Evolutionary conservation across 2,797 vertebrate species (phyloP), one percentile per base, ranked within the genome.

Genomic region (Odontamblyopus lacepedii): DNA sequence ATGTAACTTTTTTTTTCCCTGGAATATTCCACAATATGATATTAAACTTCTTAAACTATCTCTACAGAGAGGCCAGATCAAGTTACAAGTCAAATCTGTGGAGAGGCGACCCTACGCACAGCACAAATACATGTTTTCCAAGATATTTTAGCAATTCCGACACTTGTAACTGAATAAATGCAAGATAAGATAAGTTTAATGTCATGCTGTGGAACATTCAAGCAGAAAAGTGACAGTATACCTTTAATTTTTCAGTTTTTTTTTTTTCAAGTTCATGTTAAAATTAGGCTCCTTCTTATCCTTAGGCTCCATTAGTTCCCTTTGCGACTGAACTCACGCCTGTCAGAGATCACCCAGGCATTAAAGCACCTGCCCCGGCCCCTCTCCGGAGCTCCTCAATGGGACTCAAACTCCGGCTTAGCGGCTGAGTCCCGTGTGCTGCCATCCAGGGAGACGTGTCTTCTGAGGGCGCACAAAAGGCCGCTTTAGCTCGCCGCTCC

Each of bases 311-410:
- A n/a, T 63, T 38, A 38, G 35, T 63, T 63, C 35, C 32, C 32
- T 63, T 63, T 63, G 62, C 62, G 12, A 16, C 23, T 63, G 62
- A 35, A 63, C 11, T 63, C 26, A 44, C 9, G 65, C 81, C 83
- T 87, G 83, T 87, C 90, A 87, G 88, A 87, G 83, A 83, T 82
- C 86, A 89, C 85, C 66, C 84, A 87, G 79, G 82, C 87, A 87
- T 85, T 72, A 86, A 77, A 79, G 75, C 90, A 92, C 86, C 91
- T 92, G 91, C 82, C 84, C 86, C 69, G 82, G 84, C 73, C 69
- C 83, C 80, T 85, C 80, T 85, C 59, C 29, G 2, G 73, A 72
- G 74, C 85, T 84, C 81, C 70, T 87, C 81, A 87, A 73, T 86
- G 74, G 81, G 71, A 53, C 75, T 78, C 69, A 13, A 81, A 77